Percentiles rank a stretch among this genome's conserved stretches.
Evolutionary conservation across 2,797 vertebrate genomes (phyloP).

Genomic region (Darevskia mixta): DNA sequence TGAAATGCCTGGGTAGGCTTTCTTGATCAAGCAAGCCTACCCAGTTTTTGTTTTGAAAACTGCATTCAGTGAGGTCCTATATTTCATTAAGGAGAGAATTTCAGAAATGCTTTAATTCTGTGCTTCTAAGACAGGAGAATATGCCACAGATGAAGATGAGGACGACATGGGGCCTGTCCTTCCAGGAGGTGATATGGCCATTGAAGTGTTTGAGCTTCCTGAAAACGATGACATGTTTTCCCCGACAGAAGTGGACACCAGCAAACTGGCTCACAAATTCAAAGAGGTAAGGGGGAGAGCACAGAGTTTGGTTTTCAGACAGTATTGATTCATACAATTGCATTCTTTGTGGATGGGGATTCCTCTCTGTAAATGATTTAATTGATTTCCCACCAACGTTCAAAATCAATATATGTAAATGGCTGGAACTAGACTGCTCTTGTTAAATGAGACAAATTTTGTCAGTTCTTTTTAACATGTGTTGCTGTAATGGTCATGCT

Average conservation of each 20-base stretch:
- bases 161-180: slow-evolving; percentile 83
- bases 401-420: not conserved
- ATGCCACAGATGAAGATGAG: slow-evolving; percentile 97
- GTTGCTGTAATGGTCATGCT: slow-evolving; percentile 5
- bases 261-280: slow-evolving; percentile 97
- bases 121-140: slow-evolving; percentile 93
- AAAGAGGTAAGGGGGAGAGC: slow-evolving; percentile 86
- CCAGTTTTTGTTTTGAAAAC: slow-evolving; percentile 26
- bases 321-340: not conserved
- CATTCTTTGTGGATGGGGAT: slow-evolving; percentile 8
- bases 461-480: not conserved
- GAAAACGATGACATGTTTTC: slow-evolving; percentile 95
- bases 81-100: slow-evolving; percentile 38
- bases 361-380: slow-evolving; percentile 16
- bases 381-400: slow-evolving; percentile 30
- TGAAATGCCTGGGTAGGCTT: too few relatives aligned
- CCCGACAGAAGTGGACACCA: slow-evolving; percentile 91
- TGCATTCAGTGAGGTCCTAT: slow-evolving; percentile 34
- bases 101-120: slow-evolving; percentile 67
- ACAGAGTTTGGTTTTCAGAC: not conserved
- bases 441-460: slow-evolving; percentile 11
- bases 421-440: not conserved
- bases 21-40: too few relatives aligned
- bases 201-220: slow-evolving; percentile 96
- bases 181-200: slow-evolving; percentile 88